Evolutionary conservation across 2,113 vertebrate species (phyloP).

Genomic region (Thalassarche chlororhynchos): DNA sequence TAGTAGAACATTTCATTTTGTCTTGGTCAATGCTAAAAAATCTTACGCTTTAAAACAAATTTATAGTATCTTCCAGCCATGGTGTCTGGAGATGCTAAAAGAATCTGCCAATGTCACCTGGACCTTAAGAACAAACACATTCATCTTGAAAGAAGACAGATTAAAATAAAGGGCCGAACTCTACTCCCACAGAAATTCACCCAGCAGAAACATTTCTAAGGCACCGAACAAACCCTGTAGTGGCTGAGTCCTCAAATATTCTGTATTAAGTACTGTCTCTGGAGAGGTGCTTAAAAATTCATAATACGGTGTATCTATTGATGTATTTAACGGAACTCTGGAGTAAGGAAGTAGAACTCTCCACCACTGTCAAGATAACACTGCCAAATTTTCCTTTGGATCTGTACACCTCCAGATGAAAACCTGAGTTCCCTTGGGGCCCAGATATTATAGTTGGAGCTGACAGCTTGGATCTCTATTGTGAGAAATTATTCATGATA

Average conservation of each 20-base stretch:
- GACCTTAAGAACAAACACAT: conserved; percentile 35
- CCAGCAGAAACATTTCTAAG: conserved; percentile 56
- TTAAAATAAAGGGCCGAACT: conserved; percentile 25
- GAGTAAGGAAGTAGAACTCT: conserved; percentile 52
- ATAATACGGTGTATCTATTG: conserved; percentile 53
- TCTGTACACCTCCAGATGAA: conserved; percentile 56
- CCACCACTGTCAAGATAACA: conserved; percentile 55
- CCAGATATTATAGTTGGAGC: conserved; percentile 52
- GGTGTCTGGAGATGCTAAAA: neutral
- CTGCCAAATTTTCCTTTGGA: conserved; percentile 67
- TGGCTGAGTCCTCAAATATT: conserved; percentile 64
- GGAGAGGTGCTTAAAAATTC: conserved; percentile 69
- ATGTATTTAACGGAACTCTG: conserved; percentile 67
- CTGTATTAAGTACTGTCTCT: conserved; percentile 68
- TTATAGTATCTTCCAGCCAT: neutral
- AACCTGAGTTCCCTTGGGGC: conserved; percentile 42
- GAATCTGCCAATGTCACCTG: neutral
- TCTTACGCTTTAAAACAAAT: neutral
- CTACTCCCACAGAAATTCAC: conserved; percentile 29
- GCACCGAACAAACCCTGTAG: conserved; percentile 44
- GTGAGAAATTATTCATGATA: conserved; percentile 71
- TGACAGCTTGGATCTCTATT: conserved; percentile 71
- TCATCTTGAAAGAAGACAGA: conserved; percentile 36
- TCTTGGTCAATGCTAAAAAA: neutral
- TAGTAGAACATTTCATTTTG: neutral